Evolutionary conservation across 2,113 vertebrate genomes (phyloP).

Genomic region (Sceloporus tristichus): DNA sequence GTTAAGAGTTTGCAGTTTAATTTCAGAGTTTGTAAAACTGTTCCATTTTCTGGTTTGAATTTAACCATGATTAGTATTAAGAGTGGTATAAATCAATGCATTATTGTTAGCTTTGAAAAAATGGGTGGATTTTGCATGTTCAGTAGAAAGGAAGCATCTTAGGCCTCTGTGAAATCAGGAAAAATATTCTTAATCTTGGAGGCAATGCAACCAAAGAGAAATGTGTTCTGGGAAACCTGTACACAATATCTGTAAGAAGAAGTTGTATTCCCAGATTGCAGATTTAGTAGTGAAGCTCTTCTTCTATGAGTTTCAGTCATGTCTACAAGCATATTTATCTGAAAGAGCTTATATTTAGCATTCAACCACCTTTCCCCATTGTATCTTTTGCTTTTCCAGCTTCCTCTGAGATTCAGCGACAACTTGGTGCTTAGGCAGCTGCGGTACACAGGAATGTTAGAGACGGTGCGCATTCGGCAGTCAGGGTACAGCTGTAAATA

Average conservation of each 20-base stretch:
- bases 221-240: no score
- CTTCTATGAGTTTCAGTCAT: background rate
- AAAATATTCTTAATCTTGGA: no score
- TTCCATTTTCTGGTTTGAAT: background rate
- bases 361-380: background rate
- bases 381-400: conserved; percentile 75
- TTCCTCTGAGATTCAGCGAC: conserved; percentile 92
- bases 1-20: no score
- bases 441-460: conserved; percentile 97
- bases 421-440: conserved; percentile 94
- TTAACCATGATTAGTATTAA: background rate
- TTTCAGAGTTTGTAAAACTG: background rate
- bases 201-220: no score
- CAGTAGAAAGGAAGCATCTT: no score
- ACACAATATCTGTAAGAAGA: no score
- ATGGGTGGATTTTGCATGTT: background rate
- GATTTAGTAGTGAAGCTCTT: no score
- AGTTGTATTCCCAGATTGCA: no score
- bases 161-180: no score
- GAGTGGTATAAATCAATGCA: background rate
- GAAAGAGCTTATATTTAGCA: background rate
- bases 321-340: background rate
- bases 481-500: conserved; percentile 97
- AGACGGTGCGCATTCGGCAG: conserved; percentile 95
- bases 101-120: background rate